Base-by-base conservation (phyloP, 2,888 invertebrate species). In the Acanthosepion pharaonis region DNA sequence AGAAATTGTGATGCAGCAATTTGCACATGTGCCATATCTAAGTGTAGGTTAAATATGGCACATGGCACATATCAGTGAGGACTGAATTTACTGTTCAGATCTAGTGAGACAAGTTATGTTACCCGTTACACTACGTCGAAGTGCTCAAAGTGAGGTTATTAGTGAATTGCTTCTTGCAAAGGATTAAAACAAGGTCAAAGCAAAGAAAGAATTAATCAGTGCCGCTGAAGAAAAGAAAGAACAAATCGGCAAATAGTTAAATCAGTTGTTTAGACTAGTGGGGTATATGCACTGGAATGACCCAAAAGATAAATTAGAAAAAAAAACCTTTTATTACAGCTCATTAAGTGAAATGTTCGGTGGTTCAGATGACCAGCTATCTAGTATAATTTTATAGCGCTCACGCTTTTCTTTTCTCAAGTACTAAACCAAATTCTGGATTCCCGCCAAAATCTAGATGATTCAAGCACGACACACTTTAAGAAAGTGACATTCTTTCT, bases 271-370 rank as follows among this genome's bases (percentile, higher is more conserved):
- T 78, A n/a, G 78, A 18, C n/a, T n/a, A 78, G 33, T n/a, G 78
- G 78, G 9, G n/a, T 78, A n/a, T 33, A 78, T n/a, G 78, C 78
- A 78, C 78, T 18, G n/a, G 33, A n/a, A 15, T 78, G 78, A 33
- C 78, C 78, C 33, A 33, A 23, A 78, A 78, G n/a, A 78, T 78
- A 78, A 78, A 78, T 78, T 78, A 33, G 33, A n/a, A 78, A 78
- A 78, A 64, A 64, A 64, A 64, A 78, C 78, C n/a, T 78, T n/a
- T 78, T 33, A 78, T 78, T 78, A 78, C n/a, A 78, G n/a, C 78
- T 78, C 15, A 78, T 78, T 78, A 78, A 78, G 78, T 33, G 78
- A 33, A 78, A 78, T 33, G n/a, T 78, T 78, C 78, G 9, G 11
- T n/a, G 78, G 78, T n/a, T 0, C 33, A 78, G 78, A 78, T n/a